Percentiles rank a stretch among this genome's conserved stretches.
These are phyloP conservation scores for Apamea anceps DNA, from an alignment of 2,888 invertebrate species.

Conservation along the genomic window DNA sequence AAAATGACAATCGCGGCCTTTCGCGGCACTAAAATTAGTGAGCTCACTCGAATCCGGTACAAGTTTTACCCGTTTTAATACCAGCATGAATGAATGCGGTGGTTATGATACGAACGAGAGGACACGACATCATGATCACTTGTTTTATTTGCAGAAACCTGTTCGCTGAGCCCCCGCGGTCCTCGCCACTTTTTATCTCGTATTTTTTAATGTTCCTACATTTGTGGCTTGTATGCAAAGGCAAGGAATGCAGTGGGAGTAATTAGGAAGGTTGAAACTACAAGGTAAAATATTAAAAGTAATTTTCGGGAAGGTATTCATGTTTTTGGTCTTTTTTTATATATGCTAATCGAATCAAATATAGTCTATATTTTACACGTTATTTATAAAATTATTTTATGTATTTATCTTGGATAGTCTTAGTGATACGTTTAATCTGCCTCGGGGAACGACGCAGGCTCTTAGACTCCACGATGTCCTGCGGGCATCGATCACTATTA, in stretches of 20 bases:
- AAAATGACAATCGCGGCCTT: constrained; percentile 42
- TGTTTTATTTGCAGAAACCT: constrained; percentile 78
- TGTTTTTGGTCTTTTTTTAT: constrained; percentile 3
- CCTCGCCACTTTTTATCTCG: constrained; percentile 55
- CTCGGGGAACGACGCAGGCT: neutral
- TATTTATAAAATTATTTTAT: neutral
- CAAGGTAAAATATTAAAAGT: constrained; percentile 18
- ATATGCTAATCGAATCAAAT: neutral
- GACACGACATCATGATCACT: constrained; percentile 71
- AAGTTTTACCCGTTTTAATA: constrained; percentile 67
- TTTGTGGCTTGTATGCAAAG: constrained; percentile 56
- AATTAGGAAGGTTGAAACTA: constrained; percentile 39
- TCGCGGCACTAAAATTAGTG: constrained; percentile 51
- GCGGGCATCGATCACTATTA: too few species aligned
- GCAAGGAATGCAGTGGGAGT: constrained; percentile 44
- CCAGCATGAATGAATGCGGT: constrained; percentile 76
- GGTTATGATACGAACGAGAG: constrained; percentile 61
- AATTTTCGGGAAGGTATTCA: constrained; percentile 8
- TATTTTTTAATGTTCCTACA: constrained; percentile 62
- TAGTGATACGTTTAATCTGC: neutral
- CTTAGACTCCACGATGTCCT: neutral
- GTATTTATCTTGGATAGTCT: neutral
- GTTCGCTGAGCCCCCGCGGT: constrained; percentile 50
- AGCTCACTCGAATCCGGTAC: constrained; percentile 59
- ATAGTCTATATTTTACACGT: neutral